Percentiles rank a stretch among this genome's conserved stretches.
Evolutionary conservation across 2,113 vertebrate genomes (phyloP).

Genomic region (Osmerus mordax): DNA sequence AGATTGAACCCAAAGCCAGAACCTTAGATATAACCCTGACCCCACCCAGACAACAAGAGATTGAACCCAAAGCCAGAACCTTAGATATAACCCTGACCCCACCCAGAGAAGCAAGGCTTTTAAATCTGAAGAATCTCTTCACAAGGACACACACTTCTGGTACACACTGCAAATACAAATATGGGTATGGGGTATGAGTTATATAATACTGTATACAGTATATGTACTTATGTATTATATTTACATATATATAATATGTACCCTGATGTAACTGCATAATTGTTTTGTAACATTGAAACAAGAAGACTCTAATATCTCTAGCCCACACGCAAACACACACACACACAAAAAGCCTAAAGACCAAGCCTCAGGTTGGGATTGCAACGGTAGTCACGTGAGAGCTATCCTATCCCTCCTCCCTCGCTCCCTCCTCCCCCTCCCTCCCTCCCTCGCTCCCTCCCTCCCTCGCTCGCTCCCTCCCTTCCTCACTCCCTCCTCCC

Average conservation of each 20-base stretch:
- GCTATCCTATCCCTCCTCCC: not conserved
- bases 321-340: conserved; percentile 10
- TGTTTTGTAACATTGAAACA: conserved; percentile 55
- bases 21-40: not conserved
- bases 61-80: too few species aligned
- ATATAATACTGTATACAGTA: conserved; percentile 14
- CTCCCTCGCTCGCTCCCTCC: too few species aligned
- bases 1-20: too few species aligned
- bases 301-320: conserved; percentile 15
- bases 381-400: conserved; percentile 5
- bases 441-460: too few species aligned
- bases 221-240: conserved; percentile 53
- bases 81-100: conserved; percentile 6
- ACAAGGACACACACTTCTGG: conserved; percentile 34
- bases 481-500: too few species aligned
- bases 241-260: conserved; percentile 66
- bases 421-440: too few species aligned
- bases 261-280: conserved; percentile 64
- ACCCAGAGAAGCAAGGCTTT: conserved; percentile 27
- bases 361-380: conserved; percentile 59
- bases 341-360: conserved; percentile 40
- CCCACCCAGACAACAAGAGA: conserved; percentile 1
- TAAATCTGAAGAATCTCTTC: conserved; percentile 15
- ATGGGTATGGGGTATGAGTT: conserved; percentile 35
- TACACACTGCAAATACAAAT: conserved; percentile 71